phyloP scores from a whole-genome alignment of 2,888 invertebrate genomes.

The Synergus itoensis region DNA sequence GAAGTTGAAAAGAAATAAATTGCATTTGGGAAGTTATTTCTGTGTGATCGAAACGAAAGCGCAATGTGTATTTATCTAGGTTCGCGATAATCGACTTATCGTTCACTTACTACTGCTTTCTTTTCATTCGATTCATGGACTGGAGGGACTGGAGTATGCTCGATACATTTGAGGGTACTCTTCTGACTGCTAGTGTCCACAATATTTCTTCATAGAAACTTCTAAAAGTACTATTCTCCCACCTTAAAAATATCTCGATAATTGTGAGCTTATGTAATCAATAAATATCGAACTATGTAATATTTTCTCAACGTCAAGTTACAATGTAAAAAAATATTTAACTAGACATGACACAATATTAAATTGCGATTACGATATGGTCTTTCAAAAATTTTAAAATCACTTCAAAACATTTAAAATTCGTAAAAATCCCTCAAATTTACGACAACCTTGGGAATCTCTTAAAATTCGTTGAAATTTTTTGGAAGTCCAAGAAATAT shows the following conservation, averaged over 20 bases:
- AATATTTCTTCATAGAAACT: conserved; percentile 28
- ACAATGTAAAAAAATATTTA: no score
- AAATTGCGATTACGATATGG: no score
- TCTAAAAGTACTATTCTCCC: not conserved
- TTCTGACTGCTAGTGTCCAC: conserved; percentile 2
- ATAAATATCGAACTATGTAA: not conserved
- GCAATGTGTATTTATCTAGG: conserved; percentile 69
- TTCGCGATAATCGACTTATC: conserved; percentile 70
- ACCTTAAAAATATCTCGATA: not conserved
- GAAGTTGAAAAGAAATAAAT: conserved; percentile 34
- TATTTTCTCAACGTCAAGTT: no score
- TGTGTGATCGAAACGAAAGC: conserved; percentile 50
- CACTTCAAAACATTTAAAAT: no score
- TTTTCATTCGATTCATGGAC: conserved; percentile 72
- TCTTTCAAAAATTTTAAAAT: no score
- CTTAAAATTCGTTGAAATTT: no score
- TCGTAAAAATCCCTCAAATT: no score
- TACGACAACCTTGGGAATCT: no score
- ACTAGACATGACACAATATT: no score
- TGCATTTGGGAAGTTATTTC: conserved; percentile 42
- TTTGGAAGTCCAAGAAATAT: no score
- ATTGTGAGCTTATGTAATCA: not conserved
- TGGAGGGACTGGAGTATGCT: conserved; percentile 42
- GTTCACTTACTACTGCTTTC: conserved; percentile 69
- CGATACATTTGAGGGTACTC: conserved; percentile 40